Percentiles rank a stretch among this genome's conserved stretches.
These are phyloP conservation scores for Crotalus tigris DNA, from an alignment of 2,113 vertebrate species.

Conservation along the genomic window DNA sequence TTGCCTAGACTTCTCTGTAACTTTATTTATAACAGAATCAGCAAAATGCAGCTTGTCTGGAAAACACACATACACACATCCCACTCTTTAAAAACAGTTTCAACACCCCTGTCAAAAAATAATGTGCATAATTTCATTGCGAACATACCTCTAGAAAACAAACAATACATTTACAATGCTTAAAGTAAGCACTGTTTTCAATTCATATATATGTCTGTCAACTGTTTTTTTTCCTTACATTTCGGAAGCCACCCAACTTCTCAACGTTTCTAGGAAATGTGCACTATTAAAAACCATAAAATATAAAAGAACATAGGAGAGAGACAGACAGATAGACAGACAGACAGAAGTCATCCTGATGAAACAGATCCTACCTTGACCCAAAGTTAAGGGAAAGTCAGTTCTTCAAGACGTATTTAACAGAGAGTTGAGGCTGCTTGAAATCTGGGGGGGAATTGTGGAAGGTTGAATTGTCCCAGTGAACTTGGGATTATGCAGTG, in stretches of 20 bases:
- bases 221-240: background rate
- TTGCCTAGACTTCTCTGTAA: slow-evolving; percentile 77
- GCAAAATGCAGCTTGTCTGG: slow-evolving; percentile 76
- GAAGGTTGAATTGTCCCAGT: background rate
- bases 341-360: background rate
- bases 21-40: slow-evolving; percentile 79
- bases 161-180: background rate
- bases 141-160: background rate
- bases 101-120: background rate
- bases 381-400: background rate
- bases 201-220: background rate
- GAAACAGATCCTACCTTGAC: background rate
- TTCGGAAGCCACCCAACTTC: background rate
- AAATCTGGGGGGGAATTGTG: background rate
- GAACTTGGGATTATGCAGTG: background rate
- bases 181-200: background rate
- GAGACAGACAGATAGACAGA: too few relatives aligned
- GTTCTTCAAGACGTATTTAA: background rate
- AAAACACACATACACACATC: background rate
- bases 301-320: background rate
- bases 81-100: background rate
- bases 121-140: background rate
- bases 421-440: background rate
- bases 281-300: background rate
- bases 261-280: background rate